phyloP scores from a whole-genome alignment of 1,140 invertebrate genomes.

The Drosophila bocqueti region DNA sequence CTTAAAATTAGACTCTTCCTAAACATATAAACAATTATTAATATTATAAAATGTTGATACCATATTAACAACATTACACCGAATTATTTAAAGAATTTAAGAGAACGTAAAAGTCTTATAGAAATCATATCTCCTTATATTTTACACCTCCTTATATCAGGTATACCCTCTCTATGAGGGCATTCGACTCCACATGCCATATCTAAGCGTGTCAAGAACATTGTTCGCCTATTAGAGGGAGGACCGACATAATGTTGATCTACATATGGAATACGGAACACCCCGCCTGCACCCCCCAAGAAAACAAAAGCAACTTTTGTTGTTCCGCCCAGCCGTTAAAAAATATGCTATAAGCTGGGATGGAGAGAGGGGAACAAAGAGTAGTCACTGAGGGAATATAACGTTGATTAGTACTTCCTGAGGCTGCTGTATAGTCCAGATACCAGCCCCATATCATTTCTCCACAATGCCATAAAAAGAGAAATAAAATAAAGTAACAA shows the following conservation, averaged over 20 bases:
- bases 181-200: conserved; percentile 35
- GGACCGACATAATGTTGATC: conserved; percentile 29
- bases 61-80: neutral
- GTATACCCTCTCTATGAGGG: neutral
- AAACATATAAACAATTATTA: too few relatives aligned
- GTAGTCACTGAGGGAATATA: conserved; percentile 23
- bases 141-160: neutral
- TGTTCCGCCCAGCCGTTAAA: conserved; percentile 42
- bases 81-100: neutral
- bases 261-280: conserved; percentile 22
- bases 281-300: conserved; percentile 19
- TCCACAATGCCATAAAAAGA: conserved; percentile 28
- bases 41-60: too few relatives aligned
- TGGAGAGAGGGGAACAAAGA: conserved; percentile 22
- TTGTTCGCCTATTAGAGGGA: conserved; percentile 75
- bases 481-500: conserved; percentile 14
- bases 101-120: neutral
- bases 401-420: conserved; percentile 81
- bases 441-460: conserved; percentile 42
- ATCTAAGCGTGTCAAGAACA: conserved; percentile 82
- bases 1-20: too few relatives aligned
- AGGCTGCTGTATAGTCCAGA: conserved; percentile 65
- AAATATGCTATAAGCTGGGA: conserved; percentile 13
- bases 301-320: conserved; percentile 76
- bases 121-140: too few relatives aligned